Evolutionary conservation across 1,140 invertebrate species (phyloP), one percentile per base, ranked within the genome.

Genomic region (Drosophila parvula): DNA sequence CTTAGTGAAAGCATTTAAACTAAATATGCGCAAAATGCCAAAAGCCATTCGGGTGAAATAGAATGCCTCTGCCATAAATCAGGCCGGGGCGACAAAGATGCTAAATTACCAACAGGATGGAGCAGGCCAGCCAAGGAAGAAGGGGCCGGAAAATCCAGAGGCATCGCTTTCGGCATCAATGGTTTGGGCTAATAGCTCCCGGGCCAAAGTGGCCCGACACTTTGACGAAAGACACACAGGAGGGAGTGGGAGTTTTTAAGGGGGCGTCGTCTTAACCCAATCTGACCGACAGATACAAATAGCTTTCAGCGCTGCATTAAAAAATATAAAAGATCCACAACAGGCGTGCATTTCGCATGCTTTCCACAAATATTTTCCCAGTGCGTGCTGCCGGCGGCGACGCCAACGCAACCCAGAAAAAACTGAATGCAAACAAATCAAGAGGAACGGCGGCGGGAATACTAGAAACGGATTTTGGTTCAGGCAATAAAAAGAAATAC

Each of bases 201-300:
- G 44, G 41, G 28, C 57, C 70, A 77, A 88, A 88, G 84, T 88
- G 83, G 76, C 79, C 88, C 83, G 83, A 88, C 83, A 88, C 83
- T 88, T 88, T 88, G 83, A 88, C 84, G 83, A 88, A 80, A 88
- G 83, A 86, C 83, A 88, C 81, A 73, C 83, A 88, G 79, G 5
- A 16, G 41, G 11, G 27, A 27, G 43, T 22, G 34, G 12, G 34
- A 55, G 51, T 38, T 22, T 27, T 38, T 55, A 18, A 50, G 53
- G 68, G 55, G 58, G 60, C 53, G 67, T 71, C 63, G 78, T 83
- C 70, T 86, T 86, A 86, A 88, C 82, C 83, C 79, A 88, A 88
- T 88, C 83, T 88, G 84, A 84, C 84, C 84, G 84, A 88, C 84
- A 88, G 84, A 88, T 88, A 88, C 84, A 88, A 88, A 88, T 88